A percentile compares a stretch with the other conserved stretches of the same genome.
phyloP scores from a whole-genome alignment of 1,140 invertebrate genomes.

The Psilanteris sp. region DNA sequence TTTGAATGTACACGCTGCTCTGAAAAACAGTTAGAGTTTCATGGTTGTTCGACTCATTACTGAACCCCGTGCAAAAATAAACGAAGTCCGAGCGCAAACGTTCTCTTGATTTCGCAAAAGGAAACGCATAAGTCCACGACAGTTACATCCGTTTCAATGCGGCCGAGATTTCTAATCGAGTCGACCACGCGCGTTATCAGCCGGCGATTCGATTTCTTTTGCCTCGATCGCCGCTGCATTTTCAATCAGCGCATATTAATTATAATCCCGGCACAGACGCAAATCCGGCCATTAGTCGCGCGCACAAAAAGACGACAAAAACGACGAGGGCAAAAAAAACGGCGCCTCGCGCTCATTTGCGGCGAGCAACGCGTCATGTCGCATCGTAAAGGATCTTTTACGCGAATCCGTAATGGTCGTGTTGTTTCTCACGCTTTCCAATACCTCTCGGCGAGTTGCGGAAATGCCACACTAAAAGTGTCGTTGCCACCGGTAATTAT shows the following conservation, averaged over 20 bases:
- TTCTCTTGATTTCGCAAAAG: slow-evolving; percentile 27
- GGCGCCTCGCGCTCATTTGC: slow-evolving; percentile 31
- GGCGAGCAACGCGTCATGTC: slow-evolving; percentile 25
- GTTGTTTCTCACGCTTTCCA: slow-evolving; percentile 42
- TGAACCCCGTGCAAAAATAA: slow-evolving; percentile 6
- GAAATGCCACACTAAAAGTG: slow-evolving; percentile 54
- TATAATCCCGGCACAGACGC: slow-evolving; percentile 15
- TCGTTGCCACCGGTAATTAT: slow-evolving; percentile 54
- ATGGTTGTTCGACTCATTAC: slow-evolving; percentile 12
- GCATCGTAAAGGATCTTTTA: slow-evolving; percentile 45
- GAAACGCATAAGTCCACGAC: slow-evolving; percentile 26
- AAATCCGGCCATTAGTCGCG: slow-evolving; percentile 39
- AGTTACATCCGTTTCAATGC: slow-evolving; percentile 52
- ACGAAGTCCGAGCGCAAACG: neutral
- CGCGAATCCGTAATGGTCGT: slow-evolving; percentile 16
- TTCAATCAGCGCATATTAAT: slow-evolving; percentile 46
- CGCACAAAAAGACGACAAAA: neutral
- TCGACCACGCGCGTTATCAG: slow-evolving; percentile 50
- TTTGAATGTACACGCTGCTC: neutral
- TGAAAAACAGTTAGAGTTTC: slow-evolving; percentile 1
- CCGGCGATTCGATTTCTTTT: slow-evolving; percentile 36
- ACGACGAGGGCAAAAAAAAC: slow-evolving; percentile 3
- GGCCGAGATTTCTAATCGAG: slow-evolving; percentile 50
- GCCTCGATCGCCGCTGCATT: slow-evolving; percentile 10
- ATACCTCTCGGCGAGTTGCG: neutral